Percentiles rank a stretch among this genome's conserved stretches.
Evolutionary conservation across 2,797 vertebrate genomes (phyloP).

Genomic region (Sandelia bainsii): DNA sequence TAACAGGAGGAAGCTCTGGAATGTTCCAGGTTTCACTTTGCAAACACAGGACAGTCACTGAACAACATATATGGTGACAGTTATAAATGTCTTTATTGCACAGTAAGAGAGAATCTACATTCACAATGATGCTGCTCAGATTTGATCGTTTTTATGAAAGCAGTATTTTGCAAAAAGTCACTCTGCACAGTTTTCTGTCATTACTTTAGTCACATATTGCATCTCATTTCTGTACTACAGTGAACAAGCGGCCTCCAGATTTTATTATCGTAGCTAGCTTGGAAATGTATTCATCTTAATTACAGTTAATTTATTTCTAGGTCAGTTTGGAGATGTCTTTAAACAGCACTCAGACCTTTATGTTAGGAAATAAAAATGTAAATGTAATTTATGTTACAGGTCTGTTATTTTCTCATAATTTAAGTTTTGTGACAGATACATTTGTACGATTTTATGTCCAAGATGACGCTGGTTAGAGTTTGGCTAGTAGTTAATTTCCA

Average conservation of each 20-base stretch:
- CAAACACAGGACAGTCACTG: conserved; percentile 45
- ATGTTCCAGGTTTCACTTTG: conserved; percentile 64
- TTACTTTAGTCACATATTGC: conserved; percentile 1
- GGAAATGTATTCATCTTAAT: conserved; percentile 22
- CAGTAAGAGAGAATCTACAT: conserved; percentile 11
- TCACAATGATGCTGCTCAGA: conserved; percentile 19
- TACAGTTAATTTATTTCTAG: background rate
- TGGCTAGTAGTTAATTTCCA: too few species aligned
- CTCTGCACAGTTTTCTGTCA: background rate
- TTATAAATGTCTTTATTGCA: conserved; percentile 33
- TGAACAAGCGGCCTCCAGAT: background rate
- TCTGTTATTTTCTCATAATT: conserved; percentile 6
- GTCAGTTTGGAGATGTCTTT: background rate
- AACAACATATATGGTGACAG: conserved; percentile 43
- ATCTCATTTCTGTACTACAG: background rate
- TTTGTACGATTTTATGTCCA: too few species aligned
- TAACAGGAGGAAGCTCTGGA: conserved; percentile 56
- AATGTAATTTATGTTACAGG: background rate
- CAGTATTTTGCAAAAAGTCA: conserved; percentile 14
- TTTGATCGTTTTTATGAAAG: conserved; percentile 10
- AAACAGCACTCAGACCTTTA: background rate
- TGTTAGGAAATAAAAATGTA: conserved; percentile 3
- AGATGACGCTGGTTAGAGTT: too few species aligned
- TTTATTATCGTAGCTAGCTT: conserved; percentile 8
- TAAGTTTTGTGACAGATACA: background rate